phyloP scores from a whole-genome alignment of 2,888 invertebrate genomes.

The Scaptomyza flava region DNA sequence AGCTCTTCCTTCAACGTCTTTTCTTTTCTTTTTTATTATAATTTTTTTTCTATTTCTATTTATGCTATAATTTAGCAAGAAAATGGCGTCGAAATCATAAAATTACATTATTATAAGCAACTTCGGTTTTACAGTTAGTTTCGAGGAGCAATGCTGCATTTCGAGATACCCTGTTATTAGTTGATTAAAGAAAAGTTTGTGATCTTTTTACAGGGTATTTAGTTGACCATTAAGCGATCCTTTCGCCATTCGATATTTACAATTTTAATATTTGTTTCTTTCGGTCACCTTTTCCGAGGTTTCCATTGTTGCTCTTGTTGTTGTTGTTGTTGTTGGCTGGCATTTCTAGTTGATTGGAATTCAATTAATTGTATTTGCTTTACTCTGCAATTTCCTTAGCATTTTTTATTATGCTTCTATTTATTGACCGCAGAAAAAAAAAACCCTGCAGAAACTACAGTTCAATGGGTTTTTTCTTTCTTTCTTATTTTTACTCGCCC shows the following conservation, averaged over 20 bases:
- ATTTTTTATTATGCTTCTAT: conserved; percentile 77
- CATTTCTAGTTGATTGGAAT: conserved; percentile 82
- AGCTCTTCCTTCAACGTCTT: conserved; percentile 22
- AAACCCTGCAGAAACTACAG: conserved; percentile 57
- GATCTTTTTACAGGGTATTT: not conserved
- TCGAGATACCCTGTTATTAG: conserved; percentile 26
- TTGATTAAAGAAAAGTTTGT: too few relatives aligned
- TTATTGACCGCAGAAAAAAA: conserved; percentile 51
- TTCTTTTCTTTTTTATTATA: conserved; percentile 62
- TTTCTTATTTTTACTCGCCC: conserved; percentile 30
- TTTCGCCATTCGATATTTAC: conserved; percentile 41
- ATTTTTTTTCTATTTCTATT: conserved; percentile 72
- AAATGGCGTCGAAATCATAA: conserved; percentile 78
- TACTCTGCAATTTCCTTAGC: conserved; percentile 78
- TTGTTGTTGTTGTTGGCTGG: conserved; percentile 50
- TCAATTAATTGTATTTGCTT: conserved; percentile 82
- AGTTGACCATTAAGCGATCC: not conserved
- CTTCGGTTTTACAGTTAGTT: conserved; percentile 20
- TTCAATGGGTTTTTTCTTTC: conserved; percentile 64
- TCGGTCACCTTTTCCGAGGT: conserved; percentile 39
- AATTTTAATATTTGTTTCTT: conserved; percentile 62
- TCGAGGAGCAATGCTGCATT: not conserved
- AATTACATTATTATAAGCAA: conserved; percentile 76
- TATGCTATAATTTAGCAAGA: conserved; percentile 80
- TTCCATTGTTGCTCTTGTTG: conserved; percentile 45